These are phyloP conservation scores for Meteorus cinctellus DNA, from an alignment of 2,888 invertebrate species.

Conservation along the genomic window DNA sequence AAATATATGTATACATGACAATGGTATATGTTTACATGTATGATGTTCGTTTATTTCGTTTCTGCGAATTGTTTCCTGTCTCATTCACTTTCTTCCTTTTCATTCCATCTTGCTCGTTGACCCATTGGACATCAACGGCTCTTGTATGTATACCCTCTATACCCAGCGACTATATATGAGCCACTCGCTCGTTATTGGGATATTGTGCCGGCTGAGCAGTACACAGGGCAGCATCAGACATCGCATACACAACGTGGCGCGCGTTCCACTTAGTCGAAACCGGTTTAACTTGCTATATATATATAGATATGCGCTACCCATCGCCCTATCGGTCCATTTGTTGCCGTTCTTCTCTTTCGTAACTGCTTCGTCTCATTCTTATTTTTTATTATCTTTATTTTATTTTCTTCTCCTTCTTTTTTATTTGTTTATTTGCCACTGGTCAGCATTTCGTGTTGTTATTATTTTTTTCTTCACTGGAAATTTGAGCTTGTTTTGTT, in stretches of 20 bases:
- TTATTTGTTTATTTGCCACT: constrained; percentile 31
- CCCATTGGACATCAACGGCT: constrained; percentile 15
- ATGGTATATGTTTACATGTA: not conserved
- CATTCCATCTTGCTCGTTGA: constrained; percentile 10
- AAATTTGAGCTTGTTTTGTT: not conserved
- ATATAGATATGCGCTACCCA: not conserved
- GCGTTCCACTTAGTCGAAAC: constrained; percentile 59
- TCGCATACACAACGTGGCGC: constrained; percentile 34
- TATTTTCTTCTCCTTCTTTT: constrained; percentile 30
- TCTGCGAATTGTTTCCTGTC: constrained; percentile 7
- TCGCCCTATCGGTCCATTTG: constrained; percentile 46
- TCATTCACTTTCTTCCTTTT: not conserved
- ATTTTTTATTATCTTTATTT: constrained; percentile 34
- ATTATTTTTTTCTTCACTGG: not conserved
- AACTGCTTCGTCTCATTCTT: constrained; percentile 34
- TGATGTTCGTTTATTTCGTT: not conserved
- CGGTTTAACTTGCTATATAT: constrained; percentile 51
- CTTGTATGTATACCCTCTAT: constrained; percentile 4
- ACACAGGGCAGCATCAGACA: not conserved
- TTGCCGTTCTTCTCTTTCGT: constrained; percentile 38
- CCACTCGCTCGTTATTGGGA: constrained; percentile 47
- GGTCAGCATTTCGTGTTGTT: constrained; percentile 19
- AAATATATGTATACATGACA: not conserved
- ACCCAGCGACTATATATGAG: not conserved
- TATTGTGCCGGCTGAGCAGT: constrained; percentile 41